phyloP scores from a whole-genome alignment of 1,140 invertebrate genomes.

The Apis florea region DNA sequence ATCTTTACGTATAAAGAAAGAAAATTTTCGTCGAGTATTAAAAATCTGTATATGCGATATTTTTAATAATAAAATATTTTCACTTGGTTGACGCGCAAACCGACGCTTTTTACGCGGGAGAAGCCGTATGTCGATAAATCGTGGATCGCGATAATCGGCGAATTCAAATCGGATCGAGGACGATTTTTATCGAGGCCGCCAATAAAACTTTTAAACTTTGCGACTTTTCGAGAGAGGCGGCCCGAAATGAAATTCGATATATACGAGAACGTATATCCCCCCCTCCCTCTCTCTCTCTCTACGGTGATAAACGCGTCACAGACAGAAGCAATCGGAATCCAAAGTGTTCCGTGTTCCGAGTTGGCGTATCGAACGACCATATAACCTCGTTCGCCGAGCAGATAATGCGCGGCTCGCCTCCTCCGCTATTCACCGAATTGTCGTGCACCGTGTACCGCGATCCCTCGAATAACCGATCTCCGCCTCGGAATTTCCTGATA shows the following conservation, averaged over 20 bases:
- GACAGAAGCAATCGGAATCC: slow-evolving; percentile 37
- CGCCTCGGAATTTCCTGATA: slow-evolving; percentile 27
- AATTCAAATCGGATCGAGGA: slow-evolving; percentile 14
- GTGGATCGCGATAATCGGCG: background rate
- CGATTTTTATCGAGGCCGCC: background rate
- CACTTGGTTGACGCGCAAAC: background rate
- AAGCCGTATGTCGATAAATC: background rate
- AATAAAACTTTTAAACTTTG: slow-evolving; percentile 32
- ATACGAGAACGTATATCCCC: too few species aligned
- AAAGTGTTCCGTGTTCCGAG: slow-evolving; percentile 30
- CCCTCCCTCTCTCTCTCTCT: too few species aligned
- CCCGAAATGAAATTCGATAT: slow-evolving; percentile 14
- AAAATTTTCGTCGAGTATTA: too few species aligned
- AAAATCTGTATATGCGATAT: too few species aligned
- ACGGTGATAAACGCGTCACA: slow-evolving; percentile 17
- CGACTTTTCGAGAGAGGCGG: background rate
- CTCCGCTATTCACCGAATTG: slow-evolving; percentile 34
- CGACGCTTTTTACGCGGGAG: background rate
- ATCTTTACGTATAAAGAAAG: too few species aligned
- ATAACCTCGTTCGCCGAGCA: slow-evolving; percentile 22
- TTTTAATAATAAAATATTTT: background rate
- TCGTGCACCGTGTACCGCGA: slow-evolving; percentile 22
- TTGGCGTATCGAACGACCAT: slow-evolving; percentile 17
- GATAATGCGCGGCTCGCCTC: slow-evolving; percentile 38
- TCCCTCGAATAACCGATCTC: slow-evolving; percentile 29